phyloP scores from a whole-genome alignment of 2,797 vertebrate genomes.

The Urophycis tenuis region DNA sequence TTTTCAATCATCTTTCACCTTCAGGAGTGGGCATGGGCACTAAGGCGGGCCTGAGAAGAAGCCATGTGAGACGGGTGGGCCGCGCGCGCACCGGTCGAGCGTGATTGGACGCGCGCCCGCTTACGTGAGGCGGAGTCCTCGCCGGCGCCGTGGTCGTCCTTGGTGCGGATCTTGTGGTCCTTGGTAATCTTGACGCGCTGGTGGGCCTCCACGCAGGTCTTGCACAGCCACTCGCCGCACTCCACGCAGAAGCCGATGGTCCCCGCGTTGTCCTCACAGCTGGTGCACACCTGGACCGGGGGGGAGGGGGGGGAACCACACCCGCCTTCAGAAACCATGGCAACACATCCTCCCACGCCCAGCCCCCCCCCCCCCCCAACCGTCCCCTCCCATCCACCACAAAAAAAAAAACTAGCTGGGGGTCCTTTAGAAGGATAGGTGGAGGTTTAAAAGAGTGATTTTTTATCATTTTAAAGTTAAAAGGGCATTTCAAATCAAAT shows the following conservation, averaged over 20 bases:
- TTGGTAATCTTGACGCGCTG: conserved; percentile 98
- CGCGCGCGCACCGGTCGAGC: too few species aligned
- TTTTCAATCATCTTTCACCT: too few species aligned
- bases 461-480: background rate
- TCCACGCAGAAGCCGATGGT: conserved; percentile 96
- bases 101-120: conserved; percentile 4
- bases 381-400: too few species aligned
- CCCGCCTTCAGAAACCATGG: background rate
- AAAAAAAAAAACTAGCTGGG: too few species aligned
- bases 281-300: conserved; percentile 86
- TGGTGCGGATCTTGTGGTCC: conserved; percentile 96
- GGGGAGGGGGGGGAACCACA: background rate
- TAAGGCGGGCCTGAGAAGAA: background rate
- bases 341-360: background rate
- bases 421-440: background rate
- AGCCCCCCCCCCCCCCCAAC: background rate
- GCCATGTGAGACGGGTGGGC: background rate
- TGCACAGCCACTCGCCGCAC: conserved; percentile 96
- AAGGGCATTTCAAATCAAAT: background rate
- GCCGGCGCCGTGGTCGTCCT: conserved; percentile 75
- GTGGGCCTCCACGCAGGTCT: conserved; percentile 97
- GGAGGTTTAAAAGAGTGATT: background rate
- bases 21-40: too few species aligned
- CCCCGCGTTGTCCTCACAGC: conserved; percentile 94
- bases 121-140: conserved; percentile 80